Conservation (phyloP, 2,888 invertebrate genomes). For the Rugalucina vietnamica region DNA sequence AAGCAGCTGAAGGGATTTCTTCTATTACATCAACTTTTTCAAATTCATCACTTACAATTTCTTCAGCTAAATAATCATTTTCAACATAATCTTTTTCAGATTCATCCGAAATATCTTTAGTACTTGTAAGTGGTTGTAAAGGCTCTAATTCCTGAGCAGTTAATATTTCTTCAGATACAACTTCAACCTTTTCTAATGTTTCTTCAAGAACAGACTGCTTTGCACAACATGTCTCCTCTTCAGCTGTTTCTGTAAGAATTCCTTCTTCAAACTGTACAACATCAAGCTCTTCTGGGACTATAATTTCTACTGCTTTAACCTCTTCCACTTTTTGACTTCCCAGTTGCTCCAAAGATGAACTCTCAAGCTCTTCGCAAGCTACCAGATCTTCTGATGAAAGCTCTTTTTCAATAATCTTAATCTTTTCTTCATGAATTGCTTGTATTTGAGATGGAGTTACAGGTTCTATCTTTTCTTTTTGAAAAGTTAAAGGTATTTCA, state of each 20-base stretch:
- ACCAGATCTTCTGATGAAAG: slow-evolving; percentile 9
- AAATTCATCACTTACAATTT: neutral
- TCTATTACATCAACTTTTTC: neutral
- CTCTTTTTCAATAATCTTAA: neutral
- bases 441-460: neutral
- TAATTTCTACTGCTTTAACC: slow-evolving; percentile 22
- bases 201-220: neutral
- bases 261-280: slow-evolving; percentile 19
- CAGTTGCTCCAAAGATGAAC: slow-evolving; percentile 10
- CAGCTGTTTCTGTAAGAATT: slow-evolving; percentile 27
- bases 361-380: slow-evolving; percentile 34
- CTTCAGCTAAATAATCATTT: slow-evolving; percentile 5
- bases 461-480: neutral
- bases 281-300: slow-evolving; percentile 24
- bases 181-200: slow-evolving; percentile 9
- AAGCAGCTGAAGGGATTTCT: slow-evolving; percentile 13
- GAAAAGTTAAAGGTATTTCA: neutral
- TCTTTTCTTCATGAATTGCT: neutral
- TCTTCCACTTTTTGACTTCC: slow-evolving; percentile 12
- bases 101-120: neutral
- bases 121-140: neutral
- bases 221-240: slow-evolving; percentile 10
- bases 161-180: slow-evolving; percentile 23
- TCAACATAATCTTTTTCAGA: slow-evolving; percentile 1
- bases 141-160: neutral